Conservation (phyloP, 2,888 invertebrate genomes). For the Xestia ashworthii region DNA sequence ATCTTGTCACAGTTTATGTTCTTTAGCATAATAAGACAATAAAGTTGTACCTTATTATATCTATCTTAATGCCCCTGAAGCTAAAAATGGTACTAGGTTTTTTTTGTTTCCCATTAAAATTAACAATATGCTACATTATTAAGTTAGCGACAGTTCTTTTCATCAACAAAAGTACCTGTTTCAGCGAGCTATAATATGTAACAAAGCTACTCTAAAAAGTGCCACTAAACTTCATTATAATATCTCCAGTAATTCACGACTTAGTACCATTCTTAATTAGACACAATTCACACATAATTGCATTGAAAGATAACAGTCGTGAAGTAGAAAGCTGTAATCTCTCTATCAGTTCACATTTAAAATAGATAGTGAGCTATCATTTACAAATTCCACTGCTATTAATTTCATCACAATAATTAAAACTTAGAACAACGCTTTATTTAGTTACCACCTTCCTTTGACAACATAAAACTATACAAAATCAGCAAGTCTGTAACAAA, state of each 20-base stretch:
- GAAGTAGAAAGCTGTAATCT: background rate
- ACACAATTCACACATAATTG: slow-evolving; percentile 71
- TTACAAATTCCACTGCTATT: background rate
- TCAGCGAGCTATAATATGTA: too few relatives aligned
- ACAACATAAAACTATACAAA: background rate
- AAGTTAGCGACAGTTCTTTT: too few relatives aligned
- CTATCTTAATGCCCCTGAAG: background rate
- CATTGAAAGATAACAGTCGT: slow-evolving; percentile 62
- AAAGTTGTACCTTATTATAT: background rate
- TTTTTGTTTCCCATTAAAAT: background rate
- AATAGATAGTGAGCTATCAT: background rate
- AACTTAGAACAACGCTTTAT: background rate
- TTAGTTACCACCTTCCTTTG: background rate
- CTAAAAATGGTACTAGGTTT: background rate
- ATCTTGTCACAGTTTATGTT: background rate
- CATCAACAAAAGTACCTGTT: background rate
- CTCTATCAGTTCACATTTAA: background rate
- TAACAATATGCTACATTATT: background rate
- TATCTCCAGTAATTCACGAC: slow-evolving; percentile 25
- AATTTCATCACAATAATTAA: background rate
- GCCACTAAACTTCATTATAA: too few relatives aligned
- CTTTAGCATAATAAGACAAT: background rate
- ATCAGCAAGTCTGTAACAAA: slow-evolving; percentile 23
- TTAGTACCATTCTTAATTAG: slow-evolving; percentile 42
- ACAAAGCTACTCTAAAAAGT: too few relatives aligned